These are phyloP conservation scores for Eurystomus glaucurus DNA, from an alignment of 2,797 vertebrate species.

Conservation along the genomic window DNA sequence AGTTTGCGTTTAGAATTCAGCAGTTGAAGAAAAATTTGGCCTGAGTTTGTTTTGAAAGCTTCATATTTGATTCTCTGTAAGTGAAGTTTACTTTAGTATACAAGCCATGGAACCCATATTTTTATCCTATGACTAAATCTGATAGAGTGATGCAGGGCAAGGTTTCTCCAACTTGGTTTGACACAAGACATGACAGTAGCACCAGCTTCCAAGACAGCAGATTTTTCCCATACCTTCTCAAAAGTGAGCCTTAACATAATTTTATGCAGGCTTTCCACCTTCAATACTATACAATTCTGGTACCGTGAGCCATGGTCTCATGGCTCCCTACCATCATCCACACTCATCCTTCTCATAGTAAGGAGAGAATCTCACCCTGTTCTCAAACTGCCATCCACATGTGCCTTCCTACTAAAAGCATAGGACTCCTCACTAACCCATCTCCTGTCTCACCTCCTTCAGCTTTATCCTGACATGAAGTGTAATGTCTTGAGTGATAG, in stretches of 20 bases:
- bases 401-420: background rate
- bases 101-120: background rate
- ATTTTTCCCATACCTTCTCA: background rate
- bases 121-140: background rate
- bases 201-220: background rate
- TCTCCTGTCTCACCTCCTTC: background rate
- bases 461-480: background rate
- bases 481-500: background rate
- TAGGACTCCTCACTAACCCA: background rate
- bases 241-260: background rate
- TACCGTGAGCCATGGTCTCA: rapidly evolving
- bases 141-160: background rate
- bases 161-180: background rate
- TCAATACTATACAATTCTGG: background rate
- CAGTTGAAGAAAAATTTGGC: background rate
- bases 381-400: background rate
- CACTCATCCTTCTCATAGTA: background rate
- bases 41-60: background rate
- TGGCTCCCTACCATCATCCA: rapidly evolving
- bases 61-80: background rate
- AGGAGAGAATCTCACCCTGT: background rate
- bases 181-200: background rate
- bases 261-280: background rate
- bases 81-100: background rate
- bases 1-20: background rate